Evolutionary conservation across 2,888 invertebrate genomes (phyloP), one percentile per base, ranked within the genome.

Genomic region (Lagria hirta): DNA sequence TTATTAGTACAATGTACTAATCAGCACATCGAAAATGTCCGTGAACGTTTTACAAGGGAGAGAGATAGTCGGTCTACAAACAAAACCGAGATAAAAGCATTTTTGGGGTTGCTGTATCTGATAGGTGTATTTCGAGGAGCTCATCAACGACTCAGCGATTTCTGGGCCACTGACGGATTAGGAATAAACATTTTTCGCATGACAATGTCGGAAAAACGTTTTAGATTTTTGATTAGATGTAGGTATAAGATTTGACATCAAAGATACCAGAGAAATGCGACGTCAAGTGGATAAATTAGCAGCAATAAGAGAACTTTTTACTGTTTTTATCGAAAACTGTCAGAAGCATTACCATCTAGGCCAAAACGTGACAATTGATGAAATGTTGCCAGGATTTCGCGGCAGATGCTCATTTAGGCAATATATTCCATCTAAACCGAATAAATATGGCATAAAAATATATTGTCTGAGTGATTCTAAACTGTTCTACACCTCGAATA

Each of bases 371-470:
- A 65, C 54, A 21, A 47, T 60, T 18, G 57, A 62, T 48, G 59
- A 59, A 44, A 57, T 51, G 49, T 36, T 61, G 14, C 50, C 44
- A 35, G 52, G 41, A 5, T 60, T 62, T 41, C 33, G 57, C 36
- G 60, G 58, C 21, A 34, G 54, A n/a, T 67, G 62, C 29, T 18
- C 21, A 14, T 59, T 63, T 45, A 21, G 54, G 15, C 58, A 65
- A 45, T 66, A 64, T 44, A 65, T 66, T n/a, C n/a, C n/a, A n/a
- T n/a, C n/a, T n/a, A n/a, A n/a, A 17, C 17, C 29, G 4, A 17
- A 20, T 7, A 63, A 60, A 46, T 63, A 62, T 47, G 58, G 61
- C 2, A 51, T 63, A 5, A 61, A 65, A 53, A 53, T 60, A 14
- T 56, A 53, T 45, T 53, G 58, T 4, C 10, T 59, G 14, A 38